Evolutionary conservation across 2,797 vertebrate species (phyloP).

Genomic region (Lycodopsis pacificus): DNA sequence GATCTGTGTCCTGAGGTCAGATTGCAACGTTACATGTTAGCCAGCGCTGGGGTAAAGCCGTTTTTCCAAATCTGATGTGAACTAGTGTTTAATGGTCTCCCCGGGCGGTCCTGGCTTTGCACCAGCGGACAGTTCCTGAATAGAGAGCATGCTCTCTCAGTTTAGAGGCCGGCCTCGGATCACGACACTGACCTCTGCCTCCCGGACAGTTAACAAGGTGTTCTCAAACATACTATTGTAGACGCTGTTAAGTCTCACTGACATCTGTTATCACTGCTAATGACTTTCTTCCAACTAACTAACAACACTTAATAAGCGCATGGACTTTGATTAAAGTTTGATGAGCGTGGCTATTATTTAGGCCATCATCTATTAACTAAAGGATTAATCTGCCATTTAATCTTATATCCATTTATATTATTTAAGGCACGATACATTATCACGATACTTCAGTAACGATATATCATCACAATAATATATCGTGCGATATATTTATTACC

Average conservation of each 20-base stretch:
- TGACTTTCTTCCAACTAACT: background rate
- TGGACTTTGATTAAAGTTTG: too few species aligned
- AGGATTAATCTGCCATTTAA: background rate
- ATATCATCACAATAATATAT: too few species aligned
- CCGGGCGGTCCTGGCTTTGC: slow-evolving; percentile 1
- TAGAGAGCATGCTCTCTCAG: background rate
- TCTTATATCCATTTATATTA: background rate
- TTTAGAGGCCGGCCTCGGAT: background rate
- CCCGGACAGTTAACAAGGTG: background rate
- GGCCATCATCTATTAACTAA: background rate
- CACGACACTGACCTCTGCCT: background rate
- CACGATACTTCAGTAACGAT: too few species aligned
- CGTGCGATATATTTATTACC: too few species aligned
- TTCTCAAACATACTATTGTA: background rate
- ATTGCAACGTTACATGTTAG: slow-evolving; percentile 1
- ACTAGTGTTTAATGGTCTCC: slow-evolving; percentile 34
- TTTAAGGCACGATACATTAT: too few species aligned
- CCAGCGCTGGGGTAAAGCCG: background rate
- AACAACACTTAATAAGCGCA: background rate
- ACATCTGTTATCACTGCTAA: background rate
- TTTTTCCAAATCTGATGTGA: slow-evolving; percentile 29
- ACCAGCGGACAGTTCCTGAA: slow-evolving; percentile 28
- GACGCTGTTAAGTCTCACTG: background rate
- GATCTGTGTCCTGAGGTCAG: slow-evolving; percentile 1
- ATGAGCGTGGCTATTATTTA: too few species aligned